Evolutionary conservation across 2,113 vertebrate genomes (phyloP), one percentile per base, ranked within the genome.

Genomic region (Phyllopteryx taeniolatus): DNA sequence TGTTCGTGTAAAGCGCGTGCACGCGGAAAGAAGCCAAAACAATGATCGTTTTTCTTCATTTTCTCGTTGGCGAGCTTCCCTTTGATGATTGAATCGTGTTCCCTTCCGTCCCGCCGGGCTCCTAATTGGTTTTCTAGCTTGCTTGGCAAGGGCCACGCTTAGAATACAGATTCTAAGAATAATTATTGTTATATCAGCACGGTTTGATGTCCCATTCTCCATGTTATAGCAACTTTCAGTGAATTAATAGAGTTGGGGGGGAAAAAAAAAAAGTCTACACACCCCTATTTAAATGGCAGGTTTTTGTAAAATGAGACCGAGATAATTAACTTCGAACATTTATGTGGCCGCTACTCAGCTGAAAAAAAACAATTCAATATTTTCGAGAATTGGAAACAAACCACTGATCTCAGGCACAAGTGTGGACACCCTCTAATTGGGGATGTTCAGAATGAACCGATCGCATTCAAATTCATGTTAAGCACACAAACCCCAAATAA

Each of bases 71-170:
- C 83, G 86, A 70, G 86, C 76, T 81, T 89, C 87, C 80, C 86
- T 94, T 93, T 93, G 91, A 93, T 91, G 89, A 92, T 92, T 86
- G 85, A 84, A 91, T 92, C 87, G 82, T 85, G 77, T 91, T 90
- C 90, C 79, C 82, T 90, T 91, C 92, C 86, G 91, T 92, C 90
- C 88, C 83, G 80, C 78, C 85, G 82, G 89, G 90, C 82, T 86
- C 90, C 89, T 92, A 93, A 93, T 93, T 93, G 89, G 85, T 90
- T 91, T 88, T 88, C 85, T 81, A 19, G 86, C 76, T 68, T 70
- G 71, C 77, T 76, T 86, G 71, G 85, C 72, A 70, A 79, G 74
- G 75, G 82, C 84, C 81, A 81, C 88, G 88, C 92, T 91, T 89
- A 86, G 80, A 92, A 91, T 86, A 85, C 88, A 82, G 78, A 90